A percentile compares a stretch with the other conserved stretches of the same genome.
These are phyloP conservation scores for Drosophila bocki DNA, from an alignment of 1,140 invertebrate species.

Conservation along the genomic window DNA sequence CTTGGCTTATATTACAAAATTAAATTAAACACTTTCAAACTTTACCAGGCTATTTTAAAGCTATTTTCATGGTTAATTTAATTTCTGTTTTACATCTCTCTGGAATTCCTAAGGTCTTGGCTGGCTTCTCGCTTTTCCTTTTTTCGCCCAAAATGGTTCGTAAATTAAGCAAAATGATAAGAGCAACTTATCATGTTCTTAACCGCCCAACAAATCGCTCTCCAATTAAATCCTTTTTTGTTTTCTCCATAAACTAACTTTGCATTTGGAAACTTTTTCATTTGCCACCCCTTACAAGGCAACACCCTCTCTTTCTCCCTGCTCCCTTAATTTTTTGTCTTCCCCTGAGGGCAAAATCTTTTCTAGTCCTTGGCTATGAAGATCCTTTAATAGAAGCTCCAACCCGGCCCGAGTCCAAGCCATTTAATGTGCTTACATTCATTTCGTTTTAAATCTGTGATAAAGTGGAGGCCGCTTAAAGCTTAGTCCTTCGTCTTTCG, in stretches of 20 bases:
- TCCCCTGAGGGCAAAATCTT: constrained; percentile 16
- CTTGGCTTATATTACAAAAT: background rate
- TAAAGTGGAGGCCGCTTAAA: constrained; percentile 73
- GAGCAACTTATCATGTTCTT: constrained; percentile 61
- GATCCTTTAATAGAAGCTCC: constrained; percentile 57
- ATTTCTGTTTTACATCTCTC: background rate
- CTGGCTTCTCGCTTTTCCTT: background rate
- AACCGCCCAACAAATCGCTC: constrained; percentile 68
- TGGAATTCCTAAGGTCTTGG: background rate
- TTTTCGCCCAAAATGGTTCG: constrained; percentile 18
- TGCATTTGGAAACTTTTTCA: constrained; percentile 63
- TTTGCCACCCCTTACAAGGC: constrained; percentile 23
- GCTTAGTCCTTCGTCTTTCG: constrained; percentile 34
- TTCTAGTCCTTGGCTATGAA: constrained; percentile 27
- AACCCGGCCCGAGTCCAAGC: constrained; percentile 31
- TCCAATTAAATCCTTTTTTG: constrained; percentile 71
- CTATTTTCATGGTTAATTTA: constrained; percentile 12
- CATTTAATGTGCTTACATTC: constrained; percentile 82
- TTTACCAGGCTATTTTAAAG: background rate
- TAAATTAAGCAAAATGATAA: constrained; percentile 46
- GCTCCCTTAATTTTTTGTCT: constrained; percentile 4
- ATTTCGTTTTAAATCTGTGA: constrained; percentile 78
- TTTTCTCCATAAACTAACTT: constrained; percentile 59
- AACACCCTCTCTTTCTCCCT: no score
- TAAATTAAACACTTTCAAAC: background rate